Evolutionary conservation across 1,140 invertebrate species (phyloP).

Genomic region (Diabrotica undecimpunctata): DNA sequence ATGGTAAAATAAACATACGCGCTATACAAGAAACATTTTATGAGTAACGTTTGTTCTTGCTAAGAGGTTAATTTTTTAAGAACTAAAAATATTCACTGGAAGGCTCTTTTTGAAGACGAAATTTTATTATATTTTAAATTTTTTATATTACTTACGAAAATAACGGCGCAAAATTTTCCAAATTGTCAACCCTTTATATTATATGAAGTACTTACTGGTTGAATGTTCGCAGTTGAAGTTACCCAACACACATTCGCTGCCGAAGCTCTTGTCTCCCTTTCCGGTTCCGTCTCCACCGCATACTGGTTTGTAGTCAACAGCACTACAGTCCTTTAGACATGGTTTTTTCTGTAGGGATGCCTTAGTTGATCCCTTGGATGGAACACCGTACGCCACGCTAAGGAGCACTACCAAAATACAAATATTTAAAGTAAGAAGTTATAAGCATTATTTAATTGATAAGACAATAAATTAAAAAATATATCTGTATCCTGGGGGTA

Average conservation of each 20-base stretch:
- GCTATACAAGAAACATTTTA: no score
- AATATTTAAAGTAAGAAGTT: neutral
- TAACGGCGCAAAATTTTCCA: no score
- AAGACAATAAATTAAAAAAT: neutral
- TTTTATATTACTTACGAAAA: no score
- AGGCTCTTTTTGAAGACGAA: no score
- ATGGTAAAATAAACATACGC: no score
- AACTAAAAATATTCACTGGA: no score
- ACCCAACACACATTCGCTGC: slow-evolving; percentile 54
- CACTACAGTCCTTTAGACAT: slow-evolving; percentile 49
- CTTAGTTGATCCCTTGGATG: slow-evolving; percentile 41
- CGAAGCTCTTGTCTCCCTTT: slow-evolving; percentile 52
- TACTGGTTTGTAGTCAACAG: slow-evolving; percentile 49
- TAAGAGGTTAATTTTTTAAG: no score
- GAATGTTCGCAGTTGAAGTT: slow-evolving; percentile 58
- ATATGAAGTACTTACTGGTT: slow-evolving; percentile 48
- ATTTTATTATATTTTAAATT: no score
- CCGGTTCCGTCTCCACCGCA: slow-evolving; percentile 52
- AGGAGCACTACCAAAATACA: neutral
- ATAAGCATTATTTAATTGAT: no score
- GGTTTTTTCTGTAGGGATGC: slow-evolving; percentile 39
- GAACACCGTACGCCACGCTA: slow-evolving; percentile 17
- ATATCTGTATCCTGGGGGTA: neutral
- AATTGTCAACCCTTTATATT: no score
- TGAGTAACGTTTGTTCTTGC: no score